Percentiles rank a stretch among this genome's conserved stretches.
These are phyloP conservation scores for Cecropterus lyciades DNA, from an alignment of 1,140 invertebrate species.

Conservation along the genomic window DNA sequence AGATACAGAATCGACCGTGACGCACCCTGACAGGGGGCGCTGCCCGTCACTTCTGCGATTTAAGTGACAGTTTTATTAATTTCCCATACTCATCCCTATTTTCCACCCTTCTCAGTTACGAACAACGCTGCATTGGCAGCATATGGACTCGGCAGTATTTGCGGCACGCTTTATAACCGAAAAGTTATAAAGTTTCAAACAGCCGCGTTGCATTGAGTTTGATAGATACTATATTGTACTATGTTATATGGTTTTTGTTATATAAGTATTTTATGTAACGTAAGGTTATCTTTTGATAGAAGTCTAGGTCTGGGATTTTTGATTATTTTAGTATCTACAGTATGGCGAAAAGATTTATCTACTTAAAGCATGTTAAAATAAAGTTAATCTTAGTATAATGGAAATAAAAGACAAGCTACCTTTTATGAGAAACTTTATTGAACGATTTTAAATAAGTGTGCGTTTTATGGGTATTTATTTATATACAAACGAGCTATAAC, in stretches of 20 bases:
- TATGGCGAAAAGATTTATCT: too few relatives aligned
- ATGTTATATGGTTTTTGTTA: too few relatives aligned
- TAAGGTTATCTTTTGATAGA: too few relatives aligned
- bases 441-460: too few relatives aligned
- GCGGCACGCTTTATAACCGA: conserved; percentile 38
- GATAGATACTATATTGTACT: not conserved
- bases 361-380: too few relatives aligned
- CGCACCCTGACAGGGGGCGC: conserved; percentile 52
- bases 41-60: conserved; percentile 81
- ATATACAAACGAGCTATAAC: not conserved
- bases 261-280: too few relatives aligned
- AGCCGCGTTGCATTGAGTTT: conserved; percentile 31
- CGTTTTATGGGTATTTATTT: too few relatives aligned
- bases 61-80: conserved; percentile 91
- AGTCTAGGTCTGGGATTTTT: too few relatives aligned
- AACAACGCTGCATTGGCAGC: conserved; percentile 62
- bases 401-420: too few relatives aligned
- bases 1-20: conserved; percentile 50
- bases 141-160: conserved; percentile 66
- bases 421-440: too few relatives aligned
- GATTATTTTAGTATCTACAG: too few relatives aligned
- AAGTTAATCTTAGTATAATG: too few relatives aligned
- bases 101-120: conserved; percentile 73
- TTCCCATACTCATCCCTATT: conserved; percentile 84
- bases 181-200: conserved; percentile 35